Evolutionary conservation across 1,140 invertebrate species (phyloP).

Genomic region (fruit fly (Drosophila melanogaster)): Release_6_plus_ISO1_MT NT_033779.5:5265501-5266000

Average conservation of each 20-base stretch:
- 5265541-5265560: constrained; percentile 92
- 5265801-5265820: neutral
- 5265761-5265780: constrained; percentile 41
- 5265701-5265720: constrained; percentile 67
- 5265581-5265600: constrained; percentile 86
- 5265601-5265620: constrained; percentile 86
- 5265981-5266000: too few species aligned
- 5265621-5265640: constrained; percentile 83
- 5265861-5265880: neutral
- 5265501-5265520: constrained; percentile 87
- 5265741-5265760: constrained; percentile 63
- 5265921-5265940: too few species aligned
- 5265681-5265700: constrained; percentile 70
- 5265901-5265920: neutral
- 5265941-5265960: neutral
- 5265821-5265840: constrained; percentile 10
- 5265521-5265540: constrained; percentile 89
- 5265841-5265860: neutral
- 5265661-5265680: constrained; percentile 77
- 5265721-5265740: constrained; percentile 64
- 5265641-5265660: constrained; percentile 85
- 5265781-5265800: constrained; percentile 2
- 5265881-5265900: neutral
- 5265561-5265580: constrained; percentile 86
- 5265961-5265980: neutral